Evolutionary conservation across 2,888 invertebrate species (phyloP).

Genomic region (Catocala sponsa): DNA sequence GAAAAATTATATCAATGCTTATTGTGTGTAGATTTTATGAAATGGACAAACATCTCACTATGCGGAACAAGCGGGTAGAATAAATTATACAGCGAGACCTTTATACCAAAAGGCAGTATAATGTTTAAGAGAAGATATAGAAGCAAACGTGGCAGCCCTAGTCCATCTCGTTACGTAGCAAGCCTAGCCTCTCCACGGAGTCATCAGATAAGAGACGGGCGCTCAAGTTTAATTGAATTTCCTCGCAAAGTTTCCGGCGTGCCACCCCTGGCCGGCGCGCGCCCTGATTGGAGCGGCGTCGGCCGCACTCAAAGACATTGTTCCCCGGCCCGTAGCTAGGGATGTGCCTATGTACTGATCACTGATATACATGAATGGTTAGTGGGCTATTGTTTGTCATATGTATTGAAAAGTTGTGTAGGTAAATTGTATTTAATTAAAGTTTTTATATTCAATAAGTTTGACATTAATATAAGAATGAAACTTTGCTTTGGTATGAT

Average conservation of each 20-base stretch:
- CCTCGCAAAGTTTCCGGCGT: slow-evolving; percentile 80
- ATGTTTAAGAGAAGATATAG: not conserved
- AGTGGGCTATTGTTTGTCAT: slow-evolving; percentile 35
- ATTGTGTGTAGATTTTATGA: too few species aligned
- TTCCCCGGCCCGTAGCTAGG: slow-evolving; percentile 61
- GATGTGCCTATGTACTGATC: slow-evolving; percentile 56
- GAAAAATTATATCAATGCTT: too few species aligned
- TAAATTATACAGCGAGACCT: too few species aligned
- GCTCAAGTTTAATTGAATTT: slow-evolving; percentile 87
- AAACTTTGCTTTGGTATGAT: too few species aligned
- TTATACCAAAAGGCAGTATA: too few species aligned
- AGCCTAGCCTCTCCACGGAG: slow-evolving; percentile 78
- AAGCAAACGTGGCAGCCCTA: slow-evolving; percentile 64
- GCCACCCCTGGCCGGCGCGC: slow-evolving; percentile 72
- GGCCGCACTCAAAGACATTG: slow-evolving; percentile 79
- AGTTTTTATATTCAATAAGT: not conserved
- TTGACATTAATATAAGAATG: too few species aligned
- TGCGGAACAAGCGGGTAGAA: too few species aligned
- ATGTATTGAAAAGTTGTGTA: slow-evolving; percentile 25
- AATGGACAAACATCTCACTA: too few species aligned
- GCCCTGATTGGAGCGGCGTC: slow-evolving; percentile 79
- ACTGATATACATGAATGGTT: slow-evolving; percentile 55
- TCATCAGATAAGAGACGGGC: slow-evolving; percentile 84
- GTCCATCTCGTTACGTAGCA: slow-evolving; percentile 77
- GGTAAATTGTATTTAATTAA: slow-evolving; percentile 7